Base-by-base conservation (phyloP, 2,888 invertebrate genomes). In the Rhorus exstirpatorius region DNA sequence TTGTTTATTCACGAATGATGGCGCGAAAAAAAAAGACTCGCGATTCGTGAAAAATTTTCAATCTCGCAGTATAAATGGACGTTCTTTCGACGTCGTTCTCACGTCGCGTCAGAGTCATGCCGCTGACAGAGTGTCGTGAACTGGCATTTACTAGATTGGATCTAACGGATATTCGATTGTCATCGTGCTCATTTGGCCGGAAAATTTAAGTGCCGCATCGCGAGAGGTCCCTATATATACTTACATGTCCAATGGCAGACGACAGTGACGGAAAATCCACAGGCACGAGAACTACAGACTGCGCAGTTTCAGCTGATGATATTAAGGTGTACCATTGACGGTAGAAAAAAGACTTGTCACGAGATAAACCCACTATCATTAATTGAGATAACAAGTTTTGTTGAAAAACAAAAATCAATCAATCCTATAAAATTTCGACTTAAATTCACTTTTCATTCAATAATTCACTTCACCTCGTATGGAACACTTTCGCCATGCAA, bases 101-200 rank as follows among this genome's bases (percentile, higher is more conserved):
- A 2, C 31, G 6, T 31, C 31, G 2, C 31, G 31, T 31, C 31
- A 21, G 17, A 19, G 10, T 10, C 7, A 19, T 10, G 8, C n/a
- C n/a, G 21, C 2, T 7, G 51, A 10, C 7, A 7, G 19, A 58
- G 12, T 26, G 12, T n/a, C 58, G 58, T 17, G 7, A 7, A 31
- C 17, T 58, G 58, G 1, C n/a, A 10, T 10, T 38, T 60, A 60
- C 38, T 19, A 38, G 19, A 19, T 38, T 60, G 12, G 0, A 12
- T 60, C 19, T 3, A 60, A 60, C 38, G n/a, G 19, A 60, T 38
- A 60, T 19, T 12, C 38, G 10, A 21, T 19, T 19, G 21, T 65
- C 14, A 10, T 17, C 12, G 21, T 17, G 31, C 8, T 17, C 10
- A 31, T 65, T n/a, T 10, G 31, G 8, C 10, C 10, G 17, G 10